Percentiles rank a stretch among this genome's conserved stretches.
phyloP scores from a whole-genome alignment of 1,140 invertebrate species.

The Pseudomyrmex sp. region DNA sequence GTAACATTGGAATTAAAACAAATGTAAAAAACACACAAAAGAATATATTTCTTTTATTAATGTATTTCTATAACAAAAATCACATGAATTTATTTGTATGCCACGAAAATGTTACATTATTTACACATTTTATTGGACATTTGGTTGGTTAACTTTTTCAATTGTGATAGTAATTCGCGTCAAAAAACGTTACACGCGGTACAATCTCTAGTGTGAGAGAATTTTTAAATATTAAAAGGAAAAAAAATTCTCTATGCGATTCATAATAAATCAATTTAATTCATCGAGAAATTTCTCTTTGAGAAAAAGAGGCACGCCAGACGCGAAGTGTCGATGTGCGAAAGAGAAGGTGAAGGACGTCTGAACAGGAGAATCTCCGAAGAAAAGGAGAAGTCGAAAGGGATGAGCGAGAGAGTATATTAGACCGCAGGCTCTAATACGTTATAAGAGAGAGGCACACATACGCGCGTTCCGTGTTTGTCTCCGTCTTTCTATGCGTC shows the following conservation, averaged over 20 bases:
- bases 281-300: neutral
- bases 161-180: too few relatives aligned
- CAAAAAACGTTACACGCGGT: too few relatives aligned
- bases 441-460: slow-evolving; percentile 51
- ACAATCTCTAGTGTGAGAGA: neutral
- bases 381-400: slow-evolving; percentile 14
- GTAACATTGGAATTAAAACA: too few relatives aligned
- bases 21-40: too few relatives aligned
- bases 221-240: neutral
- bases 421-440: slow-evolving; percentile 65
- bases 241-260: neutral
- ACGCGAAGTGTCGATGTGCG: neutral
- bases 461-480: slow-evolving; percentile 44
- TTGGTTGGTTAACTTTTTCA: too few relatives aligned
- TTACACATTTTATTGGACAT: too few relatives aligned
- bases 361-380: slow-evolving; percentile 39
- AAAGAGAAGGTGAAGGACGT: slow-evolving; percentile 42
- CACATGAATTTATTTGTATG: too few relatives aligned
- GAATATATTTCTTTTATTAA: too few relatives aligned
- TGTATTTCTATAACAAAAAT: too few relatives aligned
- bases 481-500: slow-evolving; percentile 8
- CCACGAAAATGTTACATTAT: too few relatives aligned
- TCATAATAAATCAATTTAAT: neutral
- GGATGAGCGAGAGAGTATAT: slow-evolving; percentile 47
- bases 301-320: neutral